A percentile compares a stretch with the other conserved stretches of the same genome.
Conservation (phyloP, 2,797 vertebrate species). For the Eulemur rubriventer region DNA sequence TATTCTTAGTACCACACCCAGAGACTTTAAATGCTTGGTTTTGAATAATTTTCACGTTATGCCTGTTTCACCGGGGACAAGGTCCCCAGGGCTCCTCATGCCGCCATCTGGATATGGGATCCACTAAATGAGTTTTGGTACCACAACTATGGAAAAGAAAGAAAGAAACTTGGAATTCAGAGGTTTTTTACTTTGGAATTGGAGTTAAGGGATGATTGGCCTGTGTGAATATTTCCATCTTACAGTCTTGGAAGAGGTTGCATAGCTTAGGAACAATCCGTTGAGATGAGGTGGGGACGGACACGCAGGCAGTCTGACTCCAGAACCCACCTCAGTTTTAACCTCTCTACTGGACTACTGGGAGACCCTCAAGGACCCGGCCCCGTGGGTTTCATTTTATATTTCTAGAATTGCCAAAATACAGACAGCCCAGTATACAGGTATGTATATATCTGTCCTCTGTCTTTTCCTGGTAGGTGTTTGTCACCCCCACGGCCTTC, state of each 20-base stretch:
- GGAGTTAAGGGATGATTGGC: not conserved
- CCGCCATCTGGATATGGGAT: not conserved
- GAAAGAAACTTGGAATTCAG: not conserved
- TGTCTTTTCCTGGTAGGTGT: constrained; percentile 8
- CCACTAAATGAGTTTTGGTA: not conserved
- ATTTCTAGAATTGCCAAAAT: not conserved
- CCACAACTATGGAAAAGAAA: not conserved
- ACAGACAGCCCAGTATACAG: not conserved
- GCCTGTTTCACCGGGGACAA: not conserved
- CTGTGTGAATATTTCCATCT: not conserved
- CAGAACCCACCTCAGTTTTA: not conserved
- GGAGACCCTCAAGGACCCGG: not conserved
- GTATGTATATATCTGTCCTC: not conserved
- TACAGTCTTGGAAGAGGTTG: not conserved
- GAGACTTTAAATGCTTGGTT: not conserved
- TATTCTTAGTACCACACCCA: not conserved
- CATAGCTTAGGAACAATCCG: not conserved
- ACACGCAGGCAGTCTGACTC: not conserved
- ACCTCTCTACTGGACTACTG: not conserved
- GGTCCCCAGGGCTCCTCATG: not conserved
- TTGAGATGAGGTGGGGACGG: not conserved
- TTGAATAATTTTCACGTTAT: not conserved
- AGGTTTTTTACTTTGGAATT: not conserved
- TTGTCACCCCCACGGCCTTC: not conserved
- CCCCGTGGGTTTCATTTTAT: not conserved